Conservation (phyloP, 2,888 invertebrate species). For the Ditylenchus weischeri region DNA sequence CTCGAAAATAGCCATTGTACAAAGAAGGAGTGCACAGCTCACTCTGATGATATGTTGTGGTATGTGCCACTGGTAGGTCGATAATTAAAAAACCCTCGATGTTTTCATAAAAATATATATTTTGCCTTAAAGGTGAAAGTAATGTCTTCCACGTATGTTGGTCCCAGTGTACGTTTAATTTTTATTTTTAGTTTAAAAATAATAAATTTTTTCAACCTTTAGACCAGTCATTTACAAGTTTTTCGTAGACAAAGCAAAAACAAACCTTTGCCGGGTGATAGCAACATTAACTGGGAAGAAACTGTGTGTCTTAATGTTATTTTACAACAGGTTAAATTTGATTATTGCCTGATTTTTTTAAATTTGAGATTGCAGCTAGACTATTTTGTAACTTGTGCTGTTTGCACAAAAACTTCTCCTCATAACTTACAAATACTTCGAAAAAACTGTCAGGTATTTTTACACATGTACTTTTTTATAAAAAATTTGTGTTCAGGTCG, state of each 20-base stretch:
- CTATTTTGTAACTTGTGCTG: slow-evolving; percentile 91
- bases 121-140: neutral
- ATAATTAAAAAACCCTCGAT: neutral
- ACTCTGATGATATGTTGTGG: slow-evolving; percentile 59
- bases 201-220: slow-evolving; percentile 34
- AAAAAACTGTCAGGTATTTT: slow-evolving; percentile 76
- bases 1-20: slow-evolving; percentile 42
- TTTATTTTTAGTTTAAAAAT: neutral
- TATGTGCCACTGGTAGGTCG: slow-evolving; percentile 47
- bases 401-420: slow-evolving; percentile 93
- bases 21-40: slow-evolving; percentile 42
- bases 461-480: too few species aligned
- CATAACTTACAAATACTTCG: slow-evolving; percentile 92
- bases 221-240: slow-evolving; percentile 87
- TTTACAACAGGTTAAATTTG: slow-evolving; percentile 77
- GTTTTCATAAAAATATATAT: neutral
- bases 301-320: slow-evolving; percentile 94
- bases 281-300: slow-evolving; percentile 97
- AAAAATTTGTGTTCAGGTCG: slow-evolving; percentile 59
- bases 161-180: neutral
- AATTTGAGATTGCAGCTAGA: slow-evolving; percentile 80
- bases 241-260: slow-evolving; percentile 94
- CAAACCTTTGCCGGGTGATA: slow-evolving; percentile 83
- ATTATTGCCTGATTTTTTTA: too few species aligned
- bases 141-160: too few species aligned